These are phyloP conservation scores for Xenotilapia caudafasciata DNA, from an alignment of 2,113 vertebrate species.

Conservation along the genomic window DNA sequence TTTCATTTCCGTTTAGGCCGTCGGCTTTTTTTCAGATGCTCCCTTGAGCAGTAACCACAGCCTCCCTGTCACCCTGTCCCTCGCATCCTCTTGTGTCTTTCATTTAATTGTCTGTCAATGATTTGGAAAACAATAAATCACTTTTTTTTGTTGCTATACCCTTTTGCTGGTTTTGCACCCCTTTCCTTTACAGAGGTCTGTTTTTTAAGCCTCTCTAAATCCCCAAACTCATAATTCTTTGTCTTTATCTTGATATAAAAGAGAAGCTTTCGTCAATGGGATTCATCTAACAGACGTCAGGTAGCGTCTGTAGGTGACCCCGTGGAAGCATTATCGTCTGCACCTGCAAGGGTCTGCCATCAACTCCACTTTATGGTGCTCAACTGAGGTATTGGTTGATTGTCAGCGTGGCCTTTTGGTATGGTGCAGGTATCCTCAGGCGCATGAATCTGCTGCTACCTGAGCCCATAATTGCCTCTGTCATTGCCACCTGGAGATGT, in stretches of 20 bases:
- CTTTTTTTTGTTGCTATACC: neutral
- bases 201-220: neutral
- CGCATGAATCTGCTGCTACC: neutral
- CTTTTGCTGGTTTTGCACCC: neutral
- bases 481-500: neutral
- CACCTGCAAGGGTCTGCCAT: neutral
- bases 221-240: neutral
- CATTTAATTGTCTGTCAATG: neutral
- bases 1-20: neutral
- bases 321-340: neutral
- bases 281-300: neutral
- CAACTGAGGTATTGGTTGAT: neutral
- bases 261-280: neutral
- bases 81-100: neutral
- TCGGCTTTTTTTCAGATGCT: fast-evolving
- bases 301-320: neutral
- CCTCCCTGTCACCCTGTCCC: neutral
- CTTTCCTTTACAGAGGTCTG: neutral
- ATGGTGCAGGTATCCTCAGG: neutral
- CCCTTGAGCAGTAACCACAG: neutral
- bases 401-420: neutral
- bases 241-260: neutral
- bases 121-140: neutral
- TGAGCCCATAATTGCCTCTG: neutral
- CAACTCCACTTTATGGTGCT: neutral